Base-by-base conservation (phyloP, 2,113 vertebrate species). In the Bubo blakistoni region DNA sequence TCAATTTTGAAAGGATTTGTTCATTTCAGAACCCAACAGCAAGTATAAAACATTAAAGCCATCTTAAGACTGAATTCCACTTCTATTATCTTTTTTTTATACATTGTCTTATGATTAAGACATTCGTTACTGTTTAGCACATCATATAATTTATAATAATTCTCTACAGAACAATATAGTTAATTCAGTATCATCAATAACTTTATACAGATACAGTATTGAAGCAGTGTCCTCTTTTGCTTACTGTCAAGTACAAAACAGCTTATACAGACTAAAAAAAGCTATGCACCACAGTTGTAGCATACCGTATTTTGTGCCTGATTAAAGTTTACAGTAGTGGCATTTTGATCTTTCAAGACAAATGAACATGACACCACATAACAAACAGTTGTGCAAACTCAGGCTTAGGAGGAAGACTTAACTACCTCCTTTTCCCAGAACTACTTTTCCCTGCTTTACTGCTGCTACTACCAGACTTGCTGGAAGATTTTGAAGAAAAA, bases 341-440 rank as follows among this genome's bases (percentile, higher is more conserved):
- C 84, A 97, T 97, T 97, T 97, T 93, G 92, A 57, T 97, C 95
- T 92, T 96, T 95, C 93, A 88, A 92, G 95, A 97, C 93, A 89
- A 86, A 94, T 89, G 92, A 69, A 95, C 67, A 78, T 26, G 77
- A 94, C 81, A 97, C 69, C 96, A 96, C 90, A 87, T 88, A 96
- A 96, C 65, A 52, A 90, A 89, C 27, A 88, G 78, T 46, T 97
- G 97, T 97, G 97, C 97, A 94, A 98, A 97, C 49, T 89, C 85
- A 94, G 87, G 82, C 78, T 76, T 55, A 29, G 34, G 82, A 87
- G 63, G 51, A 76, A 92, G 40, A 49, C 86, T 89, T 38, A 96
- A 99, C 99, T 99, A 99, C 99, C 99, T 99, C 98, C 99, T 98
- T 97, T 99, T 99, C 70, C 98, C 98, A 81, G 98, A 98, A 80